phyloP scores from a whole-genome alignment of 1,140 invertebrate genomes.

The Macrobrachium rosenbergii region DNA sequence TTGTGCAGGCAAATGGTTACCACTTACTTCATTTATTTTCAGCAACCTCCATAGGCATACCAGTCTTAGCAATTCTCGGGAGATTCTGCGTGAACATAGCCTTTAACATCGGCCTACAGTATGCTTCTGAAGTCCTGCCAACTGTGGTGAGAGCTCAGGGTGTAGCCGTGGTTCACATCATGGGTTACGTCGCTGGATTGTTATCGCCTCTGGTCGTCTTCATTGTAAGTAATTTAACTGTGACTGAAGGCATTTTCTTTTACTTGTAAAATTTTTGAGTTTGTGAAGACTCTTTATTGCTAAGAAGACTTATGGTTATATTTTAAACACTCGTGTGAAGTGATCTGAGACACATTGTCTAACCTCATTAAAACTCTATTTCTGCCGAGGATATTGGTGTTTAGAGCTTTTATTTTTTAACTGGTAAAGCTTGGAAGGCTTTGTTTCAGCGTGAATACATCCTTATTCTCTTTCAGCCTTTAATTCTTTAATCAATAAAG shows the following conservation, averaged over 20 bases:
- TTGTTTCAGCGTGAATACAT: too few species aligned
- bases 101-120: constrained; percentile 90
- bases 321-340: too few species aligned
- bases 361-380: too few species aligned
- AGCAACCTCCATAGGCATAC: constrained; percentile 68
- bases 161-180: constrained; percentile 79
- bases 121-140: constrained; percentile 87
- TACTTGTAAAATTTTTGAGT: neutral
- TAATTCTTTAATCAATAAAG: neutral
- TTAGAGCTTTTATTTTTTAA: too few species aligned
- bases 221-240: constrained; percentile 71
- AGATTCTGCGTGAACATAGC: constrained; percentile 89
- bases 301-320: too few species aligned
- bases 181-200: constrained; percentile 77
- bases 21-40: constrained; percentile 70
- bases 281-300: too few species aligned
- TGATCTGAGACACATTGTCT: too few species aligned
- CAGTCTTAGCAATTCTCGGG: constrained; percentile 77
- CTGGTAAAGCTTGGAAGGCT: too few species aligned
- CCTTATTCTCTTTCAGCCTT: neutral
- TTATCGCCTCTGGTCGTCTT: constrained; percentile 80
- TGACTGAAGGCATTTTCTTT: neutral
- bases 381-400: too few species aligned
- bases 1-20: too few species aligned
- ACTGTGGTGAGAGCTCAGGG: constrained; percentile 81